Evolutionary conservation across 64 coral and sea anemone species (phyloP).

Genomic region (Montipora cactus): DNA sequence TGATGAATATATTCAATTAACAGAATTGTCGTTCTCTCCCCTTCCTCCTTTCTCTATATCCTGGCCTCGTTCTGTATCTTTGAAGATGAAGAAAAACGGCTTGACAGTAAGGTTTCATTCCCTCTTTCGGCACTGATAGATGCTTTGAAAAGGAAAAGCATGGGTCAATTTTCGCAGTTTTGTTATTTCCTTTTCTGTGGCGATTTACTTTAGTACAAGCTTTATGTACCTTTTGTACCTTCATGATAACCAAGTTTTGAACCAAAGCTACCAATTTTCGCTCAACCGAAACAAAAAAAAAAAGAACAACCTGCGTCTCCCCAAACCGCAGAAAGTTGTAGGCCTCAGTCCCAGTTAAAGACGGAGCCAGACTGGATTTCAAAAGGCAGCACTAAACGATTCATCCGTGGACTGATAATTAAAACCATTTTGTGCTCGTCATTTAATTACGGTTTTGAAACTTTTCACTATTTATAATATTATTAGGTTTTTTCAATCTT

Average conservation of each 20-base stretch:
- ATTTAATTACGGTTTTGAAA: background rate
- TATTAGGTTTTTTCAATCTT: no score
- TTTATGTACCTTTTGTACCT: background rate
- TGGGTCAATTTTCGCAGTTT: background rate
- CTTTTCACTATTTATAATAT: no score
- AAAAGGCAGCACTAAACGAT: no score
- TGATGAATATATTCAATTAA: conserved; percentile 6
- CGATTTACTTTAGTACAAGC: background rate
- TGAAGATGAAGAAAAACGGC: background rate
- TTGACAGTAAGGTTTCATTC: no score
- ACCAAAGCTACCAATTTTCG: no score
- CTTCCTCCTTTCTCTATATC: background rate
- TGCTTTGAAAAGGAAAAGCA: background rate
- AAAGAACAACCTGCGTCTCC: no score
- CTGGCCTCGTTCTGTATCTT: no score
- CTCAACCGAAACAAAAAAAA: background rate
- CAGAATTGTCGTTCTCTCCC: background rate
- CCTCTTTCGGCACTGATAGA: no score
- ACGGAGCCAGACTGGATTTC: no score
- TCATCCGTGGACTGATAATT: background rate
- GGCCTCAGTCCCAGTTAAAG: no score
- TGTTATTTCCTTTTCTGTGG: background rate
- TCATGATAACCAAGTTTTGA: background rate
- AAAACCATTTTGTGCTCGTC: background rate
- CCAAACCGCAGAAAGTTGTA: no score